These are phyloP conservation scores for Chelonia mydas DNA, from an alignment of 2,797 vertebrate species.

Conservation along the genomic window DNA sequence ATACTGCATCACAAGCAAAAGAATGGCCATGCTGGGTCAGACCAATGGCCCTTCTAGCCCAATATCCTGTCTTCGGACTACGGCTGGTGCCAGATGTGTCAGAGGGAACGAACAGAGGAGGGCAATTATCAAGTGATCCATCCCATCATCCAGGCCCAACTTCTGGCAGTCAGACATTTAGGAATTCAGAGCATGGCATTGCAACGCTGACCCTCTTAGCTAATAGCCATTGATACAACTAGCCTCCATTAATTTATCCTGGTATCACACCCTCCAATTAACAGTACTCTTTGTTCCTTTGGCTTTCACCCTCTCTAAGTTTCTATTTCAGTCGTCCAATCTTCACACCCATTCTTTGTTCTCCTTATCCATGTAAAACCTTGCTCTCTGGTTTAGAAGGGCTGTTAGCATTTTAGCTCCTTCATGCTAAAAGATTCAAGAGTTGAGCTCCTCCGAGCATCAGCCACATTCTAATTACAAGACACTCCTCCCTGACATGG, in stretches of 20 bases:
- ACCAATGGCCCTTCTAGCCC: background rate
- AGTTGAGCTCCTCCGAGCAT: background rate
- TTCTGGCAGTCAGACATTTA: background rate
- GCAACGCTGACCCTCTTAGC: background rate
- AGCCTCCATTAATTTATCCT: background rate
- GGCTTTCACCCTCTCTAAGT: background rate
- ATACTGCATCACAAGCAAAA: background rate
- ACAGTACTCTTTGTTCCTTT: background rate
- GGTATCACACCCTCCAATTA: background rate
- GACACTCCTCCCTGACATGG: background rate
- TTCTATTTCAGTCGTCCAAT: background rate
- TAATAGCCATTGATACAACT: background rate
- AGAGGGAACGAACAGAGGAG: background rate
- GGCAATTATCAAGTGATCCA: background rate
- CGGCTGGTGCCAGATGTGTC: background rate
- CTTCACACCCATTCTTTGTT: rapidly evolving
- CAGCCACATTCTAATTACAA: background rate
- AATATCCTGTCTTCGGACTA: background rate
- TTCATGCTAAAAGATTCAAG: background rate
- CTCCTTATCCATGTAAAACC: rapidly evolving
- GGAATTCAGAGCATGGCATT: background rate
- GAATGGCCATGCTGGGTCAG: background rate
- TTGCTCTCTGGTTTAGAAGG: background rate
- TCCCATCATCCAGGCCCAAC: background rate
- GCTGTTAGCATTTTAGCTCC: background rate